Base-by-base conservation (phyloP, 2,888 invertebrate genomes). In the Resseliella maxima region DNA sequence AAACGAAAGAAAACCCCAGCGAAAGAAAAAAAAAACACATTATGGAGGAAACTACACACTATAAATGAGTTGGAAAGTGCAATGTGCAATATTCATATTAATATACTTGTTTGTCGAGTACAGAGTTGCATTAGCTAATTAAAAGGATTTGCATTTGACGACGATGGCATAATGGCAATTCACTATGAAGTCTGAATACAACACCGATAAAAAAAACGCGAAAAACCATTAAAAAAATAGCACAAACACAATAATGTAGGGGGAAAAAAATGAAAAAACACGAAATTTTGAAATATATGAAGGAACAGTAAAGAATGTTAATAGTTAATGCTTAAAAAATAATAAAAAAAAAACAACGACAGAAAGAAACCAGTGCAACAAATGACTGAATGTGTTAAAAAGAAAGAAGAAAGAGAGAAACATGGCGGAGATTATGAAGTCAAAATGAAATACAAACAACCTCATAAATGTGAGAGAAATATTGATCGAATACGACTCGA, bases 81-180 rank as follows among this genome's bases (percentile, higher is more conserved):
- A 72, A 72, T 72, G 31, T 72, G 72, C 72, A 72, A 72, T 72
- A 35, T 72, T 72, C 72, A 72, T 72, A 31, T 72, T 72, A 72
- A 72, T 72, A 72, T 72, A 72, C 72, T 72, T 72, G 72, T 72
- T 72, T 72, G 72, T 72, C 15, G 72, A 72, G 72, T 72, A 72
- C 72, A 72, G 72, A 72, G 72, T 72, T 72, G 72, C 72, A 72
- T 72, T 72, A 72, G 72, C 72, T 72, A 72, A 72, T 72, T 72
- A 72, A 72, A 72, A 72, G 72, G 72, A 72, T 72, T 72, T 72
- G 72, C 72, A 72, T 72, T 72, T 31, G 12, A 72, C 72, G 72
- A 72, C 72, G 72, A 72, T 72, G 72, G 72, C 72, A 72, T 72
- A 72, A 72, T 72, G 72, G 72, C 72, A 72, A 31, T 72, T 72